These are phyloP conservation scores for Maccullochella peelii DNA, from an alignment of 2,113 vertebrate species.

Conservation along the genomic window DNA sequence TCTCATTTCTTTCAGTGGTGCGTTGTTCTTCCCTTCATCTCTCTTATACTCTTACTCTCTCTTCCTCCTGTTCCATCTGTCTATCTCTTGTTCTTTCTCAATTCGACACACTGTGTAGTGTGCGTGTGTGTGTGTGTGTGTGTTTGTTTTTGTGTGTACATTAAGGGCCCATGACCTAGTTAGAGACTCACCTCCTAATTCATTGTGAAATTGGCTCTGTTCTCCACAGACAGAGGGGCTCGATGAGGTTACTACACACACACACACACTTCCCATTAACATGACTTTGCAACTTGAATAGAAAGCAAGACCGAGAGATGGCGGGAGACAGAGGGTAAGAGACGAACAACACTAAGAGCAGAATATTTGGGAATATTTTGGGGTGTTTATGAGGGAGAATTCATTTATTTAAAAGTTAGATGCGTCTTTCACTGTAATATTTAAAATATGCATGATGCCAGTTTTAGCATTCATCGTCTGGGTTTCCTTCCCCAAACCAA, in stretches of 20 bases:
- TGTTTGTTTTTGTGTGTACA: not conserved
- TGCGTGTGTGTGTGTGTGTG: slow-evolving; percentile 4
- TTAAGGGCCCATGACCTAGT: slow-evolving; percentile 66
- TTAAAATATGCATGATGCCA: slow-evolving; percentile 40
- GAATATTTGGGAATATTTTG: slow-evolving; percentile 6
- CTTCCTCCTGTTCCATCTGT: slow-evolving; percentile 2
- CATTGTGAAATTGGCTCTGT: slow-evolving; percentile 73
- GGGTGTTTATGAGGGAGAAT: slow-evolving; percentile 12
- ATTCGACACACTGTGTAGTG: slow-evolving; percentile 19
- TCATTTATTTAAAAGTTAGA: slow-evolving; percentile 46
- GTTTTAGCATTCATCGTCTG: slow-evolving; percentile 24
- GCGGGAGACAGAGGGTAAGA: not conserved
- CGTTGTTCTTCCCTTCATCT: not conserved
- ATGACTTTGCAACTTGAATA: slow-evolving; percentile 49
- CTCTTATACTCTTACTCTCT: not conserved
- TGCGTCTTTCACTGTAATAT: slow-evolving; percentile 27
- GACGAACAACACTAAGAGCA: slow-evolving; percentile 16
- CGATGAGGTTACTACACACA: slow-evolving; percentile 47
- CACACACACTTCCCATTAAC: slow-evolving; percentile 26
- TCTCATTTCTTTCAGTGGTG: not conserved
- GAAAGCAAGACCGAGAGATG: not conserved
- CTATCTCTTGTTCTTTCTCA: slow-evolving; percentile 18
- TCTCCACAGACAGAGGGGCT: slow-evolving; percentile 66
- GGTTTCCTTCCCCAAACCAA: slow-evolving; percentile 29
- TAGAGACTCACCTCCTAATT: slow-evolving; percentile 72